These are phyloP conservation scores for Sthenelais limicola DNA, from an alignment of 2,888 invertebrate species.

Conservation along the genomic window DNA sequence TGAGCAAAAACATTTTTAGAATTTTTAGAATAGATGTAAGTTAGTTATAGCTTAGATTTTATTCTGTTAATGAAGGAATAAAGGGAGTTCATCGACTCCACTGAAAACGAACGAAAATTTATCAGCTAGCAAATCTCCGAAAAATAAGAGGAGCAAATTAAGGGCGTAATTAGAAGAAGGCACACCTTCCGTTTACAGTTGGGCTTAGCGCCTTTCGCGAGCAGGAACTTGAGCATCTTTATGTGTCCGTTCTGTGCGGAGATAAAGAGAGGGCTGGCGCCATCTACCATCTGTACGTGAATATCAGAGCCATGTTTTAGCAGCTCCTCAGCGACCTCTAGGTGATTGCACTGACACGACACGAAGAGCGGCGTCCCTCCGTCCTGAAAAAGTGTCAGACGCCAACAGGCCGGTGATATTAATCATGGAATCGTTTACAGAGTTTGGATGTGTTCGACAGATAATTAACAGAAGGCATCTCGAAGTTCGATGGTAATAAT, in stretches of 20 bases:
- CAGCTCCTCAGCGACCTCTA: slow-evolving; percentile 82
- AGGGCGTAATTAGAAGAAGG: no score
- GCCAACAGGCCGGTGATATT: neutral
- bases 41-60: no score
- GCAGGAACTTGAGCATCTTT: slow-evolving; percentile 65
- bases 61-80: no score
- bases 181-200: slow-evolving; percentile 67
- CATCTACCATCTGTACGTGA: slow-evolving; percentile 84
- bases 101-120: no score
- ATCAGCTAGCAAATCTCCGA: no score
- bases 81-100: no score
- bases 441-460: neutral
- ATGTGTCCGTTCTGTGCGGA: slow-evolving; percentile 93
- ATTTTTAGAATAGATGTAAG: no score
- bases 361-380: slow-evolving; percentile 93
- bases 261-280: slow-evolving; percentile 75
- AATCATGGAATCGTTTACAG: neutral
- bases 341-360: slow-evolving; percentile 94
- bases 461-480: neutral
- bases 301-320: slow-evolving; percentile 82
- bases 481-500: neutral
- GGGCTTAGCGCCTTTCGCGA: slow-evolving; percentile 67
- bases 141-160: no score
- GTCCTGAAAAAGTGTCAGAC: slow-evolving; percentile 77
- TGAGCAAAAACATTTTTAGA: no score